Evolutionary conservation across 2,797 vertebrate genomes (phyloP), one percentile per base, ranked within the genome.

Genomic region (Champsocephalus esox): DNA sequence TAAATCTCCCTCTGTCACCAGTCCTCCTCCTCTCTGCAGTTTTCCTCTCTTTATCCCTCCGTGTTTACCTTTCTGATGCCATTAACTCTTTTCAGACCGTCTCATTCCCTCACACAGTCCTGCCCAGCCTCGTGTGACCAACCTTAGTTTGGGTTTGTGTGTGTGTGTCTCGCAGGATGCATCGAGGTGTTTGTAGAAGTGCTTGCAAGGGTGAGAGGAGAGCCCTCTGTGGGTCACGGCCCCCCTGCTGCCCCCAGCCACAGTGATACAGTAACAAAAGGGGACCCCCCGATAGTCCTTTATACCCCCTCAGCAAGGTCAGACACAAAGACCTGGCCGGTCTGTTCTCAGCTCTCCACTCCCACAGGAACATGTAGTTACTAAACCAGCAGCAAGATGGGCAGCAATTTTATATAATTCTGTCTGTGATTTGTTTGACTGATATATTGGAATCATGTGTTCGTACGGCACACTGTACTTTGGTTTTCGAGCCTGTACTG

Each of bases 191-290:
- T 95, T 94, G 92, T 91, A 91, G 86, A 94, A 94, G 93, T 94
- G 92, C 92, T 94, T 91, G 90, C 87, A 80, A 84, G 89, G 93
- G 89, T 88, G 89, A 92, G 89, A 91, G 82, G 81, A 77, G 85
- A 89, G 71, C 89, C 79, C 79, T 83, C 76, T 32, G 78, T 85
- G 85, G 90, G 85, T 93, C 91, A 93, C 58, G 41, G 44, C 82
- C 80, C 89, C 75, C 81, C 28, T n/a, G 24, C 56, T 11, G 3
- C 80, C 73, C 75, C 71, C 51, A 49, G 54, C 72, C 89, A 80
- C 83, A 85, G 84, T 78, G 84, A 92, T 94, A 94, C 93, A 94
- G 91, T 94, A 92, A 94, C 92, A 93, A 94, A 86, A 81, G 89
- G 64, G 69, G 79, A 87, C 81, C 84, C 77, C 83, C 80, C 52